A percentile compares a stretch with the other conserved stretches of the same genome.
These are phyloP conservation scores for Celastrina argiolus DNA, from an alignment of 2,888 invertebrate species.

Conservation along the genomic window DNA sequence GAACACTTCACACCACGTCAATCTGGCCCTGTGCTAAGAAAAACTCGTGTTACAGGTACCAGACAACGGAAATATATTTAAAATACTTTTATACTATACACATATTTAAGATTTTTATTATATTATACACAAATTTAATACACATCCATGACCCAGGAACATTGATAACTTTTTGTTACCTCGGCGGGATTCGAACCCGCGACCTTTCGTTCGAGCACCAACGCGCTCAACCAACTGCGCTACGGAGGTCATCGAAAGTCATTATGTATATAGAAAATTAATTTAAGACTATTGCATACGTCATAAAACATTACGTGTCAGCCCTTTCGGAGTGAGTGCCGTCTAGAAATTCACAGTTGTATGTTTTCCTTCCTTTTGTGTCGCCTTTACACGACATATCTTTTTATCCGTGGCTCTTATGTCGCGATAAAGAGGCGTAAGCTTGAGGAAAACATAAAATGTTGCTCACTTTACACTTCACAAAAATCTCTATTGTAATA, in stretches of 20 bases:
- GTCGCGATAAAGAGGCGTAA: slow-evolving; percentile 6
- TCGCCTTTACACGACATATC: slow-evolving; percentile 1
- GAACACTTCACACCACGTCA: not conserved
- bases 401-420: slow-evolving; percentile 8
- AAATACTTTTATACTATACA: not conserved
- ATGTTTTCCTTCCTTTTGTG: slow-evolving; percentile 9
- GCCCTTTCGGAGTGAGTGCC: not conserved
- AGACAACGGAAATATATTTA: not conserved
- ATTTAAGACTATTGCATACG: no score
- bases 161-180: no score
- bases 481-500: not conserved
- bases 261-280: not conserved
- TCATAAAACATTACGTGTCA: not conserved
- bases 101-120: no score
- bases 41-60: not conserved
- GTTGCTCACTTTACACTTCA: not conserved
- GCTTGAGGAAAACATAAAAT: slow-evolving; percentile 11
- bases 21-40: not conserved
- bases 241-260: no score
- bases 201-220: no score
- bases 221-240: no score
- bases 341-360: slow-evolving; percentile 5
- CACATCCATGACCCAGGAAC: no score
- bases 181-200: no score
- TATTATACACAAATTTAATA: no score